A percentile compares a stretch with the other conserved stretches of the same genome.
Conservation (phyloP, 1,140 invertebrate species). For the Pogonus chalceus region DNA sequence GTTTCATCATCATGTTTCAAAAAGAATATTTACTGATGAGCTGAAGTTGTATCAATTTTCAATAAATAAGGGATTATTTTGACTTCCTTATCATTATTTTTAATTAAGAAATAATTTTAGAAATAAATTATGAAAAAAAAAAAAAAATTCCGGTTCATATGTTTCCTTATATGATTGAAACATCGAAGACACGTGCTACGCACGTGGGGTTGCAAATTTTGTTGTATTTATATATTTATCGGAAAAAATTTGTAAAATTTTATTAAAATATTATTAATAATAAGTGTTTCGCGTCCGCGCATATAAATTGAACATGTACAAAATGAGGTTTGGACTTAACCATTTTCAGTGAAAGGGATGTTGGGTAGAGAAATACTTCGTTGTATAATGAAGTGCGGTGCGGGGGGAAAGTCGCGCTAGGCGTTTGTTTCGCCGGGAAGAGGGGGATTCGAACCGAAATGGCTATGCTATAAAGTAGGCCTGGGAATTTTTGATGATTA, state of each 20-base stretch:
- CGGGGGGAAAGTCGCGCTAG: background rate
- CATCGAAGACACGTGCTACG: background rate
- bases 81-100: too few relatives aligned
- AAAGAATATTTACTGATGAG: too few relatives aligned
- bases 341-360: constrained; percentile 31
- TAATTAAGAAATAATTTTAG: too few relatives aligned
- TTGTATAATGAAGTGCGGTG: constrained; percentile 13
- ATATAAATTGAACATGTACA: constrained; percentile 20
- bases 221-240: background rate
- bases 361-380: constrained; percentile 10
- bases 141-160: too few relatives aligned
- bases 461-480: background rate
- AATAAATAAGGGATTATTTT: too few relatives aligned
- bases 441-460: background rate
- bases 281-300: background rate
- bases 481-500: background rate
- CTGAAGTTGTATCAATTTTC: too few relatives aligned
- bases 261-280: background rate
- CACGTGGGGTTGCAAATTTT: background rate
- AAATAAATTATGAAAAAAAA: too few relatives aligned
- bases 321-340: constrained; percentile 36
- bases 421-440: background rate
- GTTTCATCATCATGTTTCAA: too few relatives aligned
- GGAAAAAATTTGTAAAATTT: background rate
- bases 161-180: background rate